Evolutionary conservation across 2,888 invertebrate genomes (phyloP).

Genomic region (Lasiommata megera): DNA sequence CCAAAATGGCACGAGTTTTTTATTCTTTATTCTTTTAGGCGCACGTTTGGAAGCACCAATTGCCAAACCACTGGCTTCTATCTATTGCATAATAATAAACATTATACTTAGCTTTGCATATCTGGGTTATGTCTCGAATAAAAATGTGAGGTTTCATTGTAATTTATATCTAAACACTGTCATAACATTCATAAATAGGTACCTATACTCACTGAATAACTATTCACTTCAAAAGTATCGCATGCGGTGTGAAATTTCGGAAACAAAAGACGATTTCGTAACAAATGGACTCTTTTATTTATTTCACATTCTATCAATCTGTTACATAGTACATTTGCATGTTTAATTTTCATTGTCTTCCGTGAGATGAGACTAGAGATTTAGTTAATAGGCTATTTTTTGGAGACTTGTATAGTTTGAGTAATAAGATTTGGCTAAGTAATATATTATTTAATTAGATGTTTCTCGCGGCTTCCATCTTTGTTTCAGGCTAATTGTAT

Average conservation of each 20-base stretch:
- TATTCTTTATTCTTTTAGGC: background rate
- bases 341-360: conserved; percentile 14
- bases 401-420: background rate
- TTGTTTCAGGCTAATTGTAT: too few species aligned
- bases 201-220: conserved; percentile 1
- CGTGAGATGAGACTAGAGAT: conserved; percentile 5
- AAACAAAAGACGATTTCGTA: conserved; percentile 50
- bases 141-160: conserved; percentile 1
- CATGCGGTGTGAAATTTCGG: conserved; percentile 46
- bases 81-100: background rate
- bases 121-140: background rate
- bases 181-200: conserved; percentile 4
- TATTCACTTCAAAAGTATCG: conserved; percentile 33
- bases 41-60: too few species aligned
- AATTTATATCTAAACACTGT: conserved; percentile 6
- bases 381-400: background rate
- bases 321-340: conserved; percentile 30
- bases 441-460: too few species aligned
- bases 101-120: background rate
- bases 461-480: too few species aligned
- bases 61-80: background rate
- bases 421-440: too few species aligned
- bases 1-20: too few species aligned
- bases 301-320: conserved; percentile 44
- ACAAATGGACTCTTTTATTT: conserved; percentile 37